These are phyloP conservation scores for Ricordea florida DNA, from an alignment of 92 coral and sea anemone genomes.

Conservation along the genomic window DNA sequence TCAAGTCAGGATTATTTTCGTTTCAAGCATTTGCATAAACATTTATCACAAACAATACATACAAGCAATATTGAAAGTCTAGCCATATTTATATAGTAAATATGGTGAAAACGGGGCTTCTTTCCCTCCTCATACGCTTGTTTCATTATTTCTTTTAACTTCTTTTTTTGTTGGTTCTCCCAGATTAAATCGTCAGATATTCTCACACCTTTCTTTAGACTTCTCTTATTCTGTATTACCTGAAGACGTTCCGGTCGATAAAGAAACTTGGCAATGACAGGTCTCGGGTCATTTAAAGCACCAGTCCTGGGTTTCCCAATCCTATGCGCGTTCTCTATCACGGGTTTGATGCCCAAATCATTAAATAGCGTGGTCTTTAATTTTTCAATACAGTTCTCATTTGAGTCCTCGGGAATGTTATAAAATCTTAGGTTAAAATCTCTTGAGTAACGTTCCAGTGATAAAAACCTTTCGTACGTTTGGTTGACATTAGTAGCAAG, in stretches of 20 bases:
- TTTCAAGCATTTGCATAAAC: too few species aligned
- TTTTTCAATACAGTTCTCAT: conserved; percentile 5
- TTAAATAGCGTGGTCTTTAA: neutral
- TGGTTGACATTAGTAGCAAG: neutral
- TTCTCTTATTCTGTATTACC: neutral
- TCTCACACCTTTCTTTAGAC: neutral
- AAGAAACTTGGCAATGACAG: conserved; percentile 16
- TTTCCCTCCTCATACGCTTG: conserved; percentile 1
- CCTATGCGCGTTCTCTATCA: conserved; percentile 31
- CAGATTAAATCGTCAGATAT: conserved; percentile 12
- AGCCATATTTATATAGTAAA: too few species aligned
- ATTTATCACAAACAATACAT: too few species aligned
- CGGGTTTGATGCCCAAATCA: neutral
- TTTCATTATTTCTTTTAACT: too few species aligned
- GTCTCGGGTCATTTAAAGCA: too few species aligned
- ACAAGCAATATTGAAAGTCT: too few species aligned
- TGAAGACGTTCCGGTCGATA: conserved; percentile 4
- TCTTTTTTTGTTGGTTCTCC: conserved; percentile 12
- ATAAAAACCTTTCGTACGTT: conserved; percentile 10
- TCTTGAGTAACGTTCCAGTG: conserved; percentile 28
- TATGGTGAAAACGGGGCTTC: conserved; percentile 12
- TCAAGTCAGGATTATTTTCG: too few species aligned
- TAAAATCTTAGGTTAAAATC: conserved; percentile 31
- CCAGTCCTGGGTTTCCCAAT: conserved; percentile 1
- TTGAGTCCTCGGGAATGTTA: conserved; percentile 1